Percentiles rank a stretch among this genome's conserved stretches.
Conservation (phyloP, 2,888 invertebrate genomes). For the Platycnemis pennipes region DNA sequence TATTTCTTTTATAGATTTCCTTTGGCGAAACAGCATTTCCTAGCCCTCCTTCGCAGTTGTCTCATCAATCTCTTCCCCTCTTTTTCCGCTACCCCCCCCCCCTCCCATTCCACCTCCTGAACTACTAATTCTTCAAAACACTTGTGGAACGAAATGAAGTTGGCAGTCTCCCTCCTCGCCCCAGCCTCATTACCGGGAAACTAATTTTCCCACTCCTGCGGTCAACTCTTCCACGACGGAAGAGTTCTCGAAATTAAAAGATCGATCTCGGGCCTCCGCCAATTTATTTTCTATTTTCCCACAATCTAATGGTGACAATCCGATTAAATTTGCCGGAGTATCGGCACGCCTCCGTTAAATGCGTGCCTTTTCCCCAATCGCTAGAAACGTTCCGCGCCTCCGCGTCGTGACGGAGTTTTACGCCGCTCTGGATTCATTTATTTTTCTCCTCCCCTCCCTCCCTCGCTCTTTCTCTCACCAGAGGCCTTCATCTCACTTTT, state of each 20-base stretch:
- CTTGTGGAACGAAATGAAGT: constrained; percentile 1
- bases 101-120: no score
- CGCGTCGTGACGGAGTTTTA: background rate
- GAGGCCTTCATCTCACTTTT: constrained; percentile 35
- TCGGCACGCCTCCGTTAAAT: constrained; percentile 1
- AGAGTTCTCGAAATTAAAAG: background rate
- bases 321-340: background rate
- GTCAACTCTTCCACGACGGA: background rate
- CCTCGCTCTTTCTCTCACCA: background rate
- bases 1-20: background rate
- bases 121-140: background rate
- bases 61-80: background rate
- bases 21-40: background rate
- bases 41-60: background rate
- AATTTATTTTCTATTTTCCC: constrained; percentile 39
- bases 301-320: constrained; percentile 24
- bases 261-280: background rate
- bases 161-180: background rate
- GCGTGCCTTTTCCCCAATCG: background rate
- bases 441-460: constrained; percentile 15
- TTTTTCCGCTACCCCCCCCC: no score
- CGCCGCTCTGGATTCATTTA: background rate
- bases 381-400: background rate
- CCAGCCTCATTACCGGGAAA: background rate
- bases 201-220: background rate